phyloP scores from a whole-genome alignment of 30 jellyfish, hydroid and myxozoan genomes.

The Calvadosia cruxmelitensis region DNA sequence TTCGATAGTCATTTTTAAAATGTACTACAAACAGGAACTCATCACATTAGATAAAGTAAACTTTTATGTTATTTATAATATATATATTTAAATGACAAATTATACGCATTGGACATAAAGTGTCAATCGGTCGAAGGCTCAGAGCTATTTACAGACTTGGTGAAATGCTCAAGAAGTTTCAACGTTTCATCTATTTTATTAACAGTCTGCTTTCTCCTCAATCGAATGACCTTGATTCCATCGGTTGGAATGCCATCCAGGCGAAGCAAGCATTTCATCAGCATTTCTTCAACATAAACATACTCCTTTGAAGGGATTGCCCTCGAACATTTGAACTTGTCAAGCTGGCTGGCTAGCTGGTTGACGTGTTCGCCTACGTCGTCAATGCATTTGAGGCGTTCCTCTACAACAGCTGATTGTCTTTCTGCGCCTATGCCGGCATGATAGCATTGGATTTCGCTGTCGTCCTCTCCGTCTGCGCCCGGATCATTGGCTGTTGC shows the following conservation, averaged over 20 bases:
- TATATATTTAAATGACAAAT: too few relatives aligned
- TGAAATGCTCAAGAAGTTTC: too few relatives aligned
- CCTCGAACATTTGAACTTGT: too few relatives aligned
- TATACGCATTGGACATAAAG: too few relatives aligned
- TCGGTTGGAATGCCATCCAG: slow-evolving; percentile 59
- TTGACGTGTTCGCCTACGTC: not conserved
- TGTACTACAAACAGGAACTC: too few relatives aligned
- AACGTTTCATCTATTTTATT: slow-evolving; percentile 10
- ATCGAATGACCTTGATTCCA: slow-evolving; percentile 52
- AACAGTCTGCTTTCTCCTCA: slow-evolving; percentile 34
- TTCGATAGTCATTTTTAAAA: too few relatives aligned
- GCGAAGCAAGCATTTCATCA: slow-evolving; percentile 47
- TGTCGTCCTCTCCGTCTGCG: not conserved
- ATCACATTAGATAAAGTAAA: too few relatives aligned
- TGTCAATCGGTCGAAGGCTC: too few relatives aligned
- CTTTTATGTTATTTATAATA: too few relatives aligned
- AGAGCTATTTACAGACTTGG: too few relatives aligned
- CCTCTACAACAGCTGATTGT: not conserved
- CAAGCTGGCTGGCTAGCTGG: not conserved
- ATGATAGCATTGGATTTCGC: not conserved
- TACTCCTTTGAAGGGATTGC: slow-evolving; percentile 21
- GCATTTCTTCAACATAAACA: slow-evolving; percentile 61
- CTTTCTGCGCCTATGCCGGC: too few relatives aligned
- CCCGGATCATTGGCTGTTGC: not conserved
- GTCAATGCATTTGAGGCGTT: not conserved